Evolutionary conservation across 35 echinoderm and acorn worm species (phyloP), one percentile per base, ranked within the genome.

Genomic region (Hemicentrotus pulcherrimus): DNA sequence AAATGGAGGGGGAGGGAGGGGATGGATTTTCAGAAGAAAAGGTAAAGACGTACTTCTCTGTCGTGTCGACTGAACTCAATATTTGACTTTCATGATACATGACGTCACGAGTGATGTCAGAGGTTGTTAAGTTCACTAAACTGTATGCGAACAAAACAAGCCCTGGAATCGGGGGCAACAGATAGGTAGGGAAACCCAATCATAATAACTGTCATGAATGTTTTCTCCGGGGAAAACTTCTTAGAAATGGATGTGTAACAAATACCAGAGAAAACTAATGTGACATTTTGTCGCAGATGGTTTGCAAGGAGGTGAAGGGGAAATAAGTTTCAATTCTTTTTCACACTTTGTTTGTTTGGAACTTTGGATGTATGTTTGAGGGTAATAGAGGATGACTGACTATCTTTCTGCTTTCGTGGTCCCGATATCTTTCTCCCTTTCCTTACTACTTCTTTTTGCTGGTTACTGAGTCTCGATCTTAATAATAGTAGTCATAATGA

Each of bases 131-230:
- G 91, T 93, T 93, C 46, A 93, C 19, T 31, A 93, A 32, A 47
- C 48, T 93, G 30, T 31, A 19, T 31, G 30, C 5, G 47, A 13
- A 12, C 46, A 90, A 78, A 90, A 90, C 88, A 90, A 31, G 91
- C 2, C 48, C 46, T 14, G 91, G 30, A n/a, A 28, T 31, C 46
- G 14, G 48, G 45, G 91, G 30, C 28, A 31, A 93, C 46, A 58
- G 32, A 93, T 93, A 46, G 46, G 13, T 6, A 15, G 32, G 91
- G 30, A 16, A 93, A 93, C 30, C 48, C 91, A 93, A 93, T 93
- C 91, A 93, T 58, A 47, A 93, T 93, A 93, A 93, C 32, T 93
- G 91, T 93, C 91, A 58, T 31, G 48, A 93, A 93, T 93, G 91
- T 93, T 93, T 24, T 58, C 91, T 93, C 91, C 16, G 11, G 91